Percentiles rank a stretch among this genome's conserved stretches.
Conservation (phyloP, 2,797 vertebrate species). For the Tachyglossus aculeatus region DNA sequence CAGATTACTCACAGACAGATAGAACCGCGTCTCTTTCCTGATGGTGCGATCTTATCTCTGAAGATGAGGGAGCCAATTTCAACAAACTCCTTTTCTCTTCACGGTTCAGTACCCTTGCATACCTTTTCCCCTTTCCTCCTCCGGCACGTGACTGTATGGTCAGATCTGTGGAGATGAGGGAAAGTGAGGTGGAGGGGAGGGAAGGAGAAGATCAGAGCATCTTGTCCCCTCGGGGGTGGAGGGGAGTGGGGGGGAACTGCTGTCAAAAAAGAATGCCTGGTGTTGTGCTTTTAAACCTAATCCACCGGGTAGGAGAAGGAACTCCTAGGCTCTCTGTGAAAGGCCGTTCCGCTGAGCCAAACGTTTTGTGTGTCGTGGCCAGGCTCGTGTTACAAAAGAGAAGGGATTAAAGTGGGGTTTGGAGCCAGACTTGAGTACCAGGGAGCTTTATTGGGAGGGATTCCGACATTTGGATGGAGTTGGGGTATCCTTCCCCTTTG, state of each 20-base stretch:
- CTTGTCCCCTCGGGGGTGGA: not conserved
- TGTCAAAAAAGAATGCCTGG: not conserved
- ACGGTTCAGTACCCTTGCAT: constrained; percentile 43
- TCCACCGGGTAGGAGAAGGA: not conserved
- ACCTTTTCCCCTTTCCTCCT: not conserved
- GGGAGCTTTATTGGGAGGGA: not conserved
- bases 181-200: no score
- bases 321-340: not conserved
- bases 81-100: constrained; percentile 43
- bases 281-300: not conserved
- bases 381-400: not conserved
- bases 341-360: not conserved
- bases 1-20: constrained; percentile 1
- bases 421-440: not conserved
- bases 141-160: not conserved
- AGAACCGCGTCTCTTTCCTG: constrained; percentile 40
- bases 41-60: constrained; percentile 49
- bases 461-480: not conserved
- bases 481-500: not conserved
- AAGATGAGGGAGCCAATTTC: constrained; percentile 49
- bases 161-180: not conserved
- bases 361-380: not conserved
- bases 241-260: no score
- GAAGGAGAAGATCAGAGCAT: not conserved
- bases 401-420: not conserved